A percentile compares a stretch with the other conserved stretches of the same genome.
phyloP scores from a whole-genome alignment of 35 echinoderm and acorn worm species.

The Ptychodera flava region DNA sequence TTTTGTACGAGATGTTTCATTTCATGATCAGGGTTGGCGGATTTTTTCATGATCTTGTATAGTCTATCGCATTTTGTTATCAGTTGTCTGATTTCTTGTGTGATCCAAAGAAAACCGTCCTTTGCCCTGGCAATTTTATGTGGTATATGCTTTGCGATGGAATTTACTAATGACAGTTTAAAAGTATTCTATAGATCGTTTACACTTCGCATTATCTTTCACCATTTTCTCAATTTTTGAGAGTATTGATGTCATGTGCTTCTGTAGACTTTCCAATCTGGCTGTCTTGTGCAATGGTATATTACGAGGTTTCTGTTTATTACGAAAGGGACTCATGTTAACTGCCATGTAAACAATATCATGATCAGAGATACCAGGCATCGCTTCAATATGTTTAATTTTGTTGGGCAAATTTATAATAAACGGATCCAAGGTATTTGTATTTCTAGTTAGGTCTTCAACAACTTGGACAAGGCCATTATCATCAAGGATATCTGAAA shows the following conservation, averaged over 20 bases:
- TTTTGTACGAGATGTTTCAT: constrained; percentile 16
- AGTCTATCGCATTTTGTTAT: constrained; percentile 22
- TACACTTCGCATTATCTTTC: not conserved
- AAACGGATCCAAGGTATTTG: not conserved
- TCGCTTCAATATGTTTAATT: too few species aligned
- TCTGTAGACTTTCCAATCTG: not conserved
- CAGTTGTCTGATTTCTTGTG: too few species aligned
- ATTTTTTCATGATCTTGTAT: constrained; percentile 15
- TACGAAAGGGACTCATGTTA: constrained; percentile 4
- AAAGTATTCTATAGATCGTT: constrained; percentile 8
- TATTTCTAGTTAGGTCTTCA: constrained; percentile 20
- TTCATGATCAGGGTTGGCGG: constrained; percentile 9
- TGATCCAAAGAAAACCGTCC: constrained; percentile 24
- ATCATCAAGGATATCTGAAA: constrained; percentile 24
- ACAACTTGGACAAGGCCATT: constrained; percentile 16
- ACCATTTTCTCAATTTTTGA: not conserved
- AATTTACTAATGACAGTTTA: not conserved
- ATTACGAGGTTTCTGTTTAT: constrained; percentile 7
- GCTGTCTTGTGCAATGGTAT: constrained; percentile 13
- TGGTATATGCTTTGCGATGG: constrained; percentile 10
- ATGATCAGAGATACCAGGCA: too few species aligned
- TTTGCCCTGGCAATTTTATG: constrained; percentile 7
- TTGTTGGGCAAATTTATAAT: not conserved
- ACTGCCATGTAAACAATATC: not conserved
- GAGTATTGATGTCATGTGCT: not conserved